A percentile compares a stretch with the other conserved stretches of the same genome.
phyloP scores from a whole-genome alignment of 2,113 vertebrate genomes.

The Reinhardtius hippoglossoides region DNA sequence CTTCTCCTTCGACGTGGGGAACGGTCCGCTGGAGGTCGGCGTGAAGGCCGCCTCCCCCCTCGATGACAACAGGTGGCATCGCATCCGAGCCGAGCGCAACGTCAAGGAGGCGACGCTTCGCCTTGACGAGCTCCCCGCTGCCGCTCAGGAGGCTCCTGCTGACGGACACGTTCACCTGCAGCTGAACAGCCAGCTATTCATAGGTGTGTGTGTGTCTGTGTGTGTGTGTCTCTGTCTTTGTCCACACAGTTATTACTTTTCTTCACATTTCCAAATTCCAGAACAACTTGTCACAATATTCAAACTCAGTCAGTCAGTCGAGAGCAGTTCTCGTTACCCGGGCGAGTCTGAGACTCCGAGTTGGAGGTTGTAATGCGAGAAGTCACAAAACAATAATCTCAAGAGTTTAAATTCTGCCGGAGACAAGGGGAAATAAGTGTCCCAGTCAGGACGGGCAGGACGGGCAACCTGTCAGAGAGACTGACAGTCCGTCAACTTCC shows the following conservation, averaged over 20 bases:
- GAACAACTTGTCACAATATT: background rate
- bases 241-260: background rate
- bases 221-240: background rate
- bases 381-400: constrained; percentile 44
- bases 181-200: constrained; percentile 95
- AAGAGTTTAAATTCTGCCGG: constrained; percentile 25
- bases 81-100: constrained; percentile 89
- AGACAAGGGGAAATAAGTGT: background rate
- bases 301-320: background rate
- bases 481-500: constrained; percentile 42
- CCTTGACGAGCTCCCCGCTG: constrained; percentile 86
- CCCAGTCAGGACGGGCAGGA: constrained; percentile 32
- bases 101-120: constrained; percentile 90
- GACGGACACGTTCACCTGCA: constrained; percentile 92
- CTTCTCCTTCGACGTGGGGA: constrained; percentile 96
- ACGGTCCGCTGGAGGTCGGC: constrained; percentile 87
- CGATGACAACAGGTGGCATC: constrained; percentile 93
- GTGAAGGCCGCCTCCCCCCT: constrained; percentile 82
- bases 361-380: constrained; percentile 17
- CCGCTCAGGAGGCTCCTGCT: constrained; percentile 81
- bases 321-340: background rate
- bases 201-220: constrained; percentile 79
- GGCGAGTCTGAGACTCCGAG: constrained; percentile 15
- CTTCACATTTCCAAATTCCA: background rate
- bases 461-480: constrained; percentile 35